phyloP scores from a whole-genome alignment of 1,140 invertebrate species.

The Tetramorium parvispinum region DNA sequence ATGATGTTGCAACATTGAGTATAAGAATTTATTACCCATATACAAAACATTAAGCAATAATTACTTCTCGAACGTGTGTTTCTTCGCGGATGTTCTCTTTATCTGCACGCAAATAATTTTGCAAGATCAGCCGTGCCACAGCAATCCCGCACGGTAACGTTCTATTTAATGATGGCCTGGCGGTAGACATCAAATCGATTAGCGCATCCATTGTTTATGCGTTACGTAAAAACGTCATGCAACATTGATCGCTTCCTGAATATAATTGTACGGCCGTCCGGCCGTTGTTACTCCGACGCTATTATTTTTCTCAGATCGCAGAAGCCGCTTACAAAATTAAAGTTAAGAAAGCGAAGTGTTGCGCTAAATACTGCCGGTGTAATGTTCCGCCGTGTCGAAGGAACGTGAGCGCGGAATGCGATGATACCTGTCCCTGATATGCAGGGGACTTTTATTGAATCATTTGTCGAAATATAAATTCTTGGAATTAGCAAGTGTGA shows the following conservation, averaged over 20 bases:
- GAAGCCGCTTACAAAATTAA: slow-evolving; percentile 33
- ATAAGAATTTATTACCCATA: background rate
- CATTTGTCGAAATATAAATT: background rate
- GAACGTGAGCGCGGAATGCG: background rate
- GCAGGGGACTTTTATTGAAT: background rate
- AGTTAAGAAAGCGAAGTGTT: slow-evolving; percentile 41
- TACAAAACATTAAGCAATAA: background rate
- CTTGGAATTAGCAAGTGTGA: background rate
- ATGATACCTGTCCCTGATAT: background rate
- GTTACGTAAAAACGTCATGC: slow-evolving; percentile 40
- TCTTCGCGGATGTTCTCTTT: background rate
- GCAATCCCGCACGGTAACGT: background rate
- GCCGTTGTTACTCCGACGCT: background rate
- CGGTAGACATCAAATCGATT: slow-evolving; percentile 38
- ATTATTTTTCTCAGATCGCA: slow-evolving; percentile 30
- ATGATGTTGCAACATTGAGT: background rate
- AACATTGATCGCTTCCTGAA: slow-evolving; percentile 32
- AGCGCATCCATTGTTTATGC: slow-evolving; percentile 21
- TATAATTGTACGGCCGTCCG: background rate
- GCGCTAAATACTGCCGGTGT: background rate
- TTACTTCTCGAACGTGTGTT: background rate
- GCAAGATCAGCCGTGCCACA: background rate
- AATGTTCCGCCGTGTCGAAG: background rate
- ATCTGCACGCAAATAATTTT: slow-evolving; percentile 25
- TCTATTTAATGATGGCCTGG: slow-evolving; percentile 11